These are phyloP conservation scores for Phrynocephalus guinanensis DNA, from an alignment of 2,797 vertebrate species.

Conservation along the genomic window DNA sequence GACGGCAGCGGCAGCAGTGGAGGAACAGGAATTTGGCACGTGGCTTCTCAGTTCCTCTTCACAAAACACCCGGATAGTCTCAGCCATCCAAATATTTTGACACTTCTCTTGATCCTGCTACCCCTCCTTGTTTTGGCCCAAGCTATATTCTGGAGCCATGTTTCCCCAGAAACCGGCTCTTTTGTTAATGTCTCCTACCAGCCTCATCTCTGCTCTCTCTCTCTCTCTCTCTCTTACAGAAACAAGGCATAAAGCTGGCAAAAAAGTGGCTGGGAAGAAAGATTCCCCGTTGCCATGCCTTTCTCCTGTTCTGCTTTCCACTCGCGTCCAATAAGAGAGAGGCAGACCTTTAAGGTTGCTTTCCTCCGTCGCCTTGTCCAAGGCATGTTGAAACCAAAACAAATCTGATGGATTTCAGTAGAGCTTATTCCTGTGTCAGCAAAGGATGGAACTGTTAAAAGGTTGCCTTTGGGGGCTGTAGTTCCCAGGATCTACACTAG, in stretches of 20 bases:
- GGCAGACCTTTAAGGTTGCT: neutral
- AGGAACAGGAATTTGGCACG: conserved; percentile 6
- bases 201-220: neutral
- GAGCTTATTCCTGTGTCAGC: neutral
- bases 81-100: conserved; percentile 28
- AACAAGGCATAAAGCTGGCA: neutral
- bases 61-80: neutral
- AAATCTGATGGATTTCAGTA: neutral
- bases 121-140: neutral
- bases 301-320: neutral
- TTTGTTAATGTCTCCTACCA: neutral
- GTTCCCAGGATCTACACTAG: no score
- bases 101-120: neutral
- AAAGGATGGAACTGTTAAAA: no score
- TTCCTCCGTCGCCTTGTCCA: neutral
- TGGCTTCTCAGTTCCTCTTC: neutral
- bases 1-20: neutral
- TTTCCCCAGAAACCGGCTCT: conserved; percentile 31
- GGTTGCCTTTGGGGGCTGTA: no score
- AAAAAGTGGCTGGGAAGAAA: neutral
- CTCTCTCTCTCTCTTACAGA: neutral
- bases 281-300: neutral
- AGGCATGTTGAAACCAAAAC: no score
- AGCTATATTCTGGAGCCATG: conserved; percentile 3
- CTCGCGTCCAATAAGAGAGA: neutral